A percentile compares a stretch with the other conserved stretches of the same genome.
phyloP scores from a whole-genome alignment of 2,113 vertebrate species.

The Todiramphus chloris region DNA sequence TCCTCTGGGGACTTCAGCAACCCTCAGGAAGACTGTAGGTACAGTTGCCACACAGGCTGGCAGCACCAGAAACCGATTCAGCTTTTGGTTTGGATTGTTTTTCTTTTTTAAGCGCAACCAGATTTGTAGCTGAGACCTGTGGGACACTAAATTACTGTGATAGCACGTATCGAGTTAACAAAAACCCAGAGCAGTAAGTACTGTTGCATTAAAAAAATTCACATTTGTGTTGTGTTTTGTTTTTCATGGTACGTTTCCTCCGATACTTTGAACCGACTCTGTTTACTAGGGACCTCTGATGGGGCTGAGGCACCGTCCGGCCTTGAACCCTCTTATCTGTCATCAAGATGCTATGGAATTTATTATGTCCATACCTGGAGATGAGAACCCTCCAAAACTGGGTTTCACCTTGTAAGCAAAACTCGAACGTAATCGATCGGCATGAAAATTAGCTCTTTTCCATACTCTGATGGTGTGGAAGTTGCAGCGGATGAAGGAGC shows the following conservation, averaged over 20 bases:
- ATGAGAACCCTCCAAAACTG: constrained; percentile 40
- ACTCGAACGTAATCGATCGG: neutral
- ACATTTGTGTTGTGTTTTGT: neutral
- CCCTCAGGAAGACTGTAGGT: constrained; percentile 59
- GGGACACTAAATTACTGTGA: constrained; percentile 40
- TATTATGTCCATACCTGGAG: neutral
- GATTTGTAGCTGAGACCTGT: constrained; percentile 31
- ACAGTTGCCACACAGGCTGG: constrained; percentile 56
- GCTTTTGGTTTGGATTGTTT: neutral
- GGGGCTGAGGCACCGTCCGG: neutral
- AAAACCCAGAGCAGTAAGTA: constrained; percentile 44
- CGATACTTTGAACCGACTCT: neutral
- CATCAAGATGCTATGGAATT: constrained; percentile 51
- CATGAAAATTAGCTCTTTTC: constrained; percentile 23
- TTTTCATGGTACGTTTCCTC: constrained; percentile 31
- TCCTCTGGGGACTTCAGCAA: constrained; percentile 30
- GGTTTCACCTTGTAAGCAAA: neutral
- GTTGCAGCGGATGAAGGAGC: neutral
- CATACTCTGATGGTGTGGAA: constrained; percentile 12
- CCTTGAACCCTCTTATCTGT: constrained; percentile 39
- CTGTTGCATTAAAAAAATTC: constrained; percentile 44
- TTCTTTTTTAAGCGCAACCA: constrained; percentile 21
- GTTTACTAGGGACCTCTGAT: neutral
- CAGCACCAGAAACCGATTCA: constrained; percentile 20
- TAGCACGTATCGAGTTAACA: constrained; percentile 47